These are phyloP conservation scores for Spinibarbus caldwelli DNA, from an alignment of 2,797 vertebrate species.

Conservation along the genomic window DNA sequence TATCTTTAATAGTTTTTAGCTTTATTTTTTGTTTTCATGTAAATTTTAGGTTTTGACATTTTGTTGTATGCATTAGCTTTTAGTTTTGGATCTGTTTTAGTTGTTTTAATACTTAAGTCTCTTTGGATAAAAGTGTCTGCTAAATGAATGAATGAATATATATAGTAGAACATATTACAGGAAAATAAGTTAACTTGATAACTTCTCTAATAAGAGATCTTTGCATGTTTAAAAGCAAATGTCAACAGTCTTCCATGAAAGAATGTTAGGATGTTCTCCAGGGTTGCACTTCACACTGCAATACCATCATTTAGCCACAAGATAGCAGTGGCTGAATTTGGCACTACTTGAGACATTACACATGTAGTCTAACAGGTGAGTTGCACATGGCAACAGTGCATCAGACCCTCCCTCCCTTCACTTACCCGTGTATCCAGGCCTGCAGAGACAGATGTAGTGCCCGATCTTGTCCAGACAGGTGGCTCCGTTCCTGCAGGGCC, in stretches of 20 bases:
- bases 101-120: no score
- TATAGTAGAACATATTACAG: no score
- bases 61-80: no score
- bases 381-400: not conserved
- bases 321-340: conserved; percentile 30
- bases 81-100: no score
- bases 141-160: no score
- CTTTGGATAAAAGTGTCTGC: no score
- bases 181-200: not conserved
- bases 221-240: not conserved
- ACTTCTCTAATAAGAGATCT: no score
- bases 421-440: conserved; percentile 83
- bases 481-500: conserved; percentile 85
- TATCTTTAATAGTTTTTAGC: no score
- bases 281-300: conserved; percentile 2
- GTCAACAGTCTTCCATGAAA: not conserved
- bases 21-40: no score
- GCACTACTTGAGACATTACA: not conserved
- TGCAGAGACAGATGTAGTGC: conserved; percentile 82
- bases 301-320: not conserved
- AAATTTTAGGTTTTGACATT: not conserved
- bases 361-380: conserved; percentile 11
- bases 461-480: conserved; percentile 86
- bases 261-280: not conserved
- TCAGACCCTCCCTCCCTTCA: not conserved